A percentile compares a stretch with the other conserved stretches of the same genome.
phyloP scores from a whole-genome alignment of 1,140 invertebrate genomes.

The Wasmannia auropunctata region DNA sequence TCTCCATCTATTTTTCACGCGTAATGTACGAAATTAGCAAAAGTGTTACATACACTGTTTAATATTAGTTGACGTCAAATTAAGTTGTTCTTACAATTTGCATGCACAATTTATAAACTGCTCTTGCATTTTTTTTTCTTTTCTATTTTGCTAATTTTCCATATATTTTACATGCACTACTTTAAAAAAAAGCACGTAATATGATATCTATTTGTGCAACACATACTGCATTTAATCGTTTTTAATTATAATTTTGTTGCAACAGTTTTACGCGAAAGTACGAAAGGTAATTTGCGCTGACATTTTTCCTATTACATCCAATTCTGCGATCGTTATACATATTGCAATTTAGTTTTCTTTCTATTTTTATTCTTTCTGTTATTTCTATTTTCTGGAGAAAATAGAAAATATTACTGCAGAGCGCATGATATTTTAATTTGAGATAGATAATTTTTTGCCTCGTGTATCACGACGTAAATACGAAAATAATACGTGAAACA shows the following conservation, averaged over 20 bases:
- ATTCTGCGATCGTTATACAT: conserved; percentile 1
- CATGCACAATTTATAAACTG: neutral
- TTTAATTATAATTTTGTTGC: neutral
- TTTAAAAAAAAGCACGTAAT: neutral
- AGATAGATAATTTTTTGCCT: neutral
- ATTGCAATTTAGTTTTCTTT: neutral
- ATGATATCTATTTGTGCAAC: neutral
- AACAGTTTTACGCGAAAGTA: neutral
- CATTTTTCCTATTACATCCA: neutral
- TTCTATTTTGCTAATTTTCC: neutral
- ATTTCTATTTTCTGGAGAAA: neutral
- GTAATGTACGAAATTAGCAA: neutral
- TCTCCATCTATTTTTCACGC: neutral
- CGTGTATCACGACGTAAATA: neutral
- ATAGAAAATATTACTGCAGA: neutral
- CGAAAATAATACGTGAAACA: neutral
- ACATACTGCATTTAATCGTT: neutral
- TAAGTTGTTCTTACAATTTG: neutral
- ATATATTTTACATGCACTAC: neutral
- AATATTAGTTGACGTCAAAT: neutral
- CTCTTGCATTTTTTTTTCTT: too few species aligned
- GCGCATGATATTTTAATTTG: conserved; percentile 1
- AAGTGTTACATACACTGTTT: neutral
- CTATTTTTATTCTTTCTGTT: neutral
- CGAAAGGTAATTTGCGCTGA: neutral